Base-by-base conservation (phyloP, 2,113 vertebrate genomes). In the Brienomyrus longianalis region DNA sequence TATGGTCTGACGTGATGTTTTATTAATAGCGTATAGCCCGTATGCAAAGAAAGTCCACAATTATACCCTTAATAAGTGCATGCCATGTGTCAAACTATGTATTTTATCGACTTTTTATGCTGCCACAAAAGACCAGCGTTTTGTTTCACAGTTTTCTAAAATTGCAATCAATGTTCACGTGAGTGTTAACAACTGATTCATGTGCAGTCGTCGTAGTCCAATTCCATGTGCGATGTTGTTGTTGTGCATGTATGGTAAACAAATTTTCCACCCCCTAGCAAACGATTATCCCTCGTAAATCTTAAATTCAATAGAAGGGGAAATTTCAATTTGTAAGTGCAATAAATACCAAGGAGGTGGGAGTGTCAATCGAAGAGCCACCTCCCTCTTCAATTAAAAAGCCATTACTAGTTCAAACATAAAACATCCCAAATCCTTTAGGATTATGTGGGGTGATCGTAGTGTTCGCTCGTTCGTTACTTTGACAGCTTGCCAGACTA, bases 1-100 rank as follows among this genome's bases (percentile, higher is more conserved):
- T 97, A 97, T 97, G 39, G 39, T 39, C 39, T 39, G 94, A 95
- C 92, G 95, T 94, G 94, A 2, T 96, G 96, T 96, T 96, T 97
- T 97, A 97, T 77, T 97, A 95, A 96, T 91, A 94, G 93, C 94
- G 93, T 11, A 59, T 59, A 59, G 21, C 19, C 54, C 54, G 19
- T 59, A 21, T 59, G 27, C 59, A 62, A 27, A 27, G 59, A 27
- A 66, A 31, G 62, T 66, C 62, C n/a, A 66, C 2, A 31, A 11
- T 66, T 27, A 31, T 66, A 31, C n/a, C n/a, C n/a, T 27, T 66
- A 66, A 35, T 77, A 39, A 77, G 70, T 31, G 31, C 31, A 31
- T 39, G 15, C n/a, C 13, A 6, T 39, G 15, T 31, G 2, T 39
- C 70, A 77, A 39, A 39, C 35, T 5, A 39, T 77, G 15, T 39